Percentiles rank a stretch among this genome's conserved stretches.
Conservation (phyloP, 92 coral and sea anemone species). For the Galaxea fascicularis region DNA sequence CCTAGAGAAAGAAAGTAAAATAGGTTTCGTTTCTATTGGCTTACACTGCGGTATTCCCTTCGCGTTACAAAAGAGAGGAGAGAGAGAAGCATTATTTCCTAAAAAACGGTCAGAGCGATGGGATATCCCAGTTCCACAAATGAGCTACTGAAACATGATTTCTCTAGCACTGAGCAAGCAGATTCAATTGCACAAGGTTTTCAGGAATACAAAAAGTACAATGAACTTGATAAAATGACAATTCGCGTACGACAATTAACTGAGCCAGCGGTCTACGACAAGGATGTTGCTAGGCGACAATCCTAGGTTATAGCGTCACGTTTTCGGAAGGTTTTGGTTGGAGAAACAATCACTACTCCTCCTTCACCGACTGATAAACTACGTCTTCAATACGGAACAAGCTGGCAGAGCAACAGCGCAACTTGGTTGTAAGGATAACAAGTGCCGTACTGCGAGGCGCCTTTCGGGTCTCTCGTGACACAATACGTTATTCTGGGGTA, state of each 20-base stretch:
- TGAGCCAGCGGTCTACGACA: background rate
- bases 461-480: background rate
- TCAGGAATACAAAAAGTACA: background rate
- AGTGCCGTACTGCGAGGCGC: too few species aligned
- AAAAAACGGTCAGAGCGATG: too few species aligned
- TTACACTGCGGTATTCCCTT: background rate
- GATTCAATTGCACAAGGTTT: too few species aligned
- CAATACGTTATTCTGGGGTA: background rate
- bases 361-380: too few species aligned
- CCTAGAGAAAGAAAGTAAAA: background rate
- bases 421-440: too few species aligned
- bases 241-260: background rate
- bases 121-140: background rate
- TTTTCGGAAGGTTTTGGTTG: background rate
- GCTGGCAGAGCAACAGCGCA: too few species aligned
- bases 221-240: background rate
- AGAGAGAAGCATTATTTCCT: too few species aligned
- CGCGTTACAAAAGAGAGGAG: too few species aligned
- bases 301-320: background rate
- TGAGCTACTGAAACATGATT: background rate
- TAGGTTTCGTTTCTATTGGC: background rate
- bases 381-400: too few species aligned
- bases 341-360: background rate
- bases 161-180: too few species aligned
- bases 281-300: background rate